Evolutionary conservation across 2,888 invertebrate species (phyloP).

Genomic region (Branchinecta sandiegonensis): DNA sequence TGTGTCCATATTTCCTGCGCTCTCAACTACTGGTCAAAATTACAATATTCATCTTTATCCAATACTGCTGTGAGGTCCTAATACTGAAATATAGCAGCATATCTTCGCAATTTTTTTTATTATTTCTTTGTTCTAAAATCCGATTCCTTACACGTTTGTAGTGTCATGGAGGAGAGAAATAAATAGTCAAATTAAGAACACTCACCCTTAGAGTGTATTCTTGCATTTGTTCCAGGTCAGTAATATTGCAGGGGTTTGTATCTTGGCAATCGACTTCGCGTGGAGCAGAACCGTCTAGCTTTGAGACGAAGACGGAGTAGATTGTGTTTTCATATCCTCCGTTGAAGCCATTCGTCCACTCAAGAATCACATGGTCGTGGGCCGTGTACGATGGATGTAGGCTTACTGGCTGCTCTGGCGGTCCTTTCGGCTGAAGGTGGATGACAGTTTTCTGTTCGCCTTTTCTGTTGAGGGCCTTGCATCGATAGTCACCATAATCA

Average conservation of each 20-base stretch:
- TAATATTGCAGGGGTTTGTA: slow-evolving; percentile 74
- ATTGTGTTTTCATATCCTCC: slow-evolving; percentile 74
- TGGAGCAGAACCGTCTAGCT: slow-evolving; percentile 46
- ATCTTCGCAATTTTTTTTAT: too few relatives aligned
- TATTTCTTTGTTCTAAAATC: too few relatives aligned
- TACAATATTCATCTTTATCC: too few relatives aligned
- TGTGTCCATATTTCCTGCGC: too few relatives aligned
- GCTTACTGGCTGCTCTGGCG: slow-evolving; percentile 65
- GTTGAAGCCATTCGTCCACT: slow-evolving; percentile 81
- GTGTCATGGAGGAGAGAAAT: too few relatives aligned
- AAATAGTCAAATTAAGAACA: not conserved
- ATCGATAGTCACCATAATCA: slow-evolving; percentile 83
- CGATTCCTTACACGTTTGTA: too few relatives aligned
- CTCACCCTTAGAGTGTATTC: slow-evolving; percentile 67
- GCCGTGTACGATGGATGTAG: slow-evolving; percentile 57
- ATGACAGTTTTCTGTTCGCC: slow-evolving; percentile 48
- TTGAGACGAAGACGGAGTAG: slow-evolving; percentile 64
- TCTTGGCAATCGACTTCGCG: slow-evolving; percentile 66
- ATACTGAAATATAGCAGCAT: too few relatives aligned
- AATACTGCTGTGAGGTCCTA: too few relatives aligned
- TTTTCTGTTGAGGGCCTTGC: slow-evolving; percentile 66
- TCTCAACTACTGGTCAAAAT: too few relatives aligned
- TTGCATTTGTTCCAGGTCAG: slow-evolving; percentile 68
- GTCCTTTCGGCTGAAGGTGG: slow-evolving; percentile 65
- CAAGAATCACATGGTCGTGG: slow-evolving; percentile 59